Base-by-base conservation (phyloP, 2,888 invertebrate species). In the Escarpia spicata region DNA sequence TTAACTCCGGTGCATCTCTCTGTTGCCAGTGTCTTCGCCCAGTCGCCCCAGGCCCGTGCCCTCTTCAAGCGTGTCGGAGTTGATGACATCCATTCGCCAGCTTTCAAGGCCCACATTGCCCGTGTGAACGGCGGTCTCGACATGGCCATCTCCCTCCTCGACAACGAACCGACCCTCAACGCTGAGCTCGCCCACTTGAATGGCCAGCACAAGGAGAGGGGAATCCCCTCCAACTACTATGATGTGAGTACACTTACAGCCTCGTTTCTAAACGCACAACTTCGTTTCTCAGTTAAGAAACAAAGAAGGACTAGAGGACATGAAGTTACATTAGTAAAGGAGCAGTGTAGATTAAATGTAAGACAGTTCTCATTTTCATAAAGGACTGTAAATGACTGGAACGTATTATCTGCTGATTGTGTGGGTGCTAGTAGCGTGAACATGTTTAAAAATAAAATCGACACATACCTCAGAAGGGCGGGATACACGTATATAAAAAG, bases 91-190 rank as follows among this genome's bases (percentile, higher is more conserved):
- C 31, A 92, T 19, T 75, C 75, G 12, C 92, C 92, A 10, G 60
- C 31, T 12, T 92, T 75, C 92, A 75, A 60, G 60, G 89, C 89
- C 75, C 92, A 58, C 92, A 37, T 92, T n/a, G 92, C 92, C 75
- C 92, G 92, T 60, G 92, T 92, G 43, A 75, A 92, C 89, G 92
- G 92, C 43, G 92, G 58, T 44, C 92, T 92, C 26, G 92, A 92
- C 75, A 58, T 58, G 89, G 43, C 43, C 75, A 92, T 92, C 92
- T 92, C 92, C 37, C 43, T 92, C 26, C 60, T 92, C 43, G 92
- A 92, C 89, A 43, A 92, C 89, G 58, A 52, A 31, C 10, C 31
- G 2, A 75, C 92, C 89, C 92, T 92, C 89, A 60, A 92, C 0
- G 92, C 92, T 75, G 92, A 52, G 10, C 89, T 92, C 19, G 8